Evolutionary conservation across 2,113 vertebrate genomes (phyloP).

Genomic region (Hippolais icterina): DNA sequence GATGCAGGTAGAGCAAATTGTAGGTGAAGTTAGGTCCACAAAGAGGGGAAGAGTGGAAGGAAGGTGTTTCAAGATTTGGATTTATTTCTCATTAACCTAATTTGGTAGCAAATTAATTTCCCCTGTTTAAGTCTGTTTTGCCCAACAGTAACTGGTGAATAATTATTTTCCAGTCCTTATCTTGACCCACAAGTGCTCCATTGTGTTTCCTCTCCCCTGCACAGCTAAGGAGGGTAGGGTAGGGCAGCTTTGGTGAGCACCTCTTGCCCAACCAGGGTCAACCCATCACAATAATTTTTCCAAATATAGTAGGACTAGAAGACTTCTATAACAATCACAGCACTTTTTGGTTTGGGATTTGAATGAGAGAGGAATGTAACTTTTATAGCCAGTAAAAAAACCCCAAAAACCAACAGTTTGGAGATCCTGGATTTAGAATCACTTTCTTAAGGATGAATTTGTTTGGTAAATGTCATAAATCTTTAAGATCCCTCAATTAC

Average conservation of each 20-base stretch:
- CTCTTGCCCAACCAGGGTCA: neutral
- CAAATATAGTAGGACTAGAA: neutral
- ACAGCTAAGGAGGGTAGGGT: neutral
- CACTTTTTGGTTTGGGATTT: neutral
- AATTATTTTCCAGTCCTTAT: neutral
- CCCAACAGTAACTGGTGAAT: neutral
- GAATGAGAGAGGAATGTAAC: neutral
- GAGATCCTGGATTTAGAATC: neutral
- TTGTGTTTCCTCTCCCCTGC: neutral
- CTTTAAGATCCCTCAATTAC: neutral
- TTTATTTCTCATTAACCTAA: neutral
- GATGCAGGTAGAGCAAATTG: neutral
- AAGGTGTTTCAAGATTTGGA: neutral
- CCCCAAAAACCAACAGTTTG: neutral
- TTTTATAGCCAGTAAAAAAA: neutral
- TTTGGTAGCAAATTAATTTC: neutral
- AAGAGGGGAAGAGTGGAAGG: neutral
- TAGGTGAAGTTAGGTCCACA: neutral
- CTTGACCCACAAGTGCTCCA: neutral
- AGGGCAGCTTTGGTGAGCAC: neutral
- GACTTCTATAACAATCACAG: neutral
- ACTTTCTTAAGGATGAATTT: neutral
- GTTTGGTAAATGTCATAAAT: neutral
- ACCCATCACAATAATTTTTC: neutral
- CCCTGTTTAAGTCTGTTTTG: neutral